These are phyloP conservation scores for Phodopus roborovskii DNA, from an alignment of 2,113 vertebrate species.

Conservation along the genomic window DNA sequence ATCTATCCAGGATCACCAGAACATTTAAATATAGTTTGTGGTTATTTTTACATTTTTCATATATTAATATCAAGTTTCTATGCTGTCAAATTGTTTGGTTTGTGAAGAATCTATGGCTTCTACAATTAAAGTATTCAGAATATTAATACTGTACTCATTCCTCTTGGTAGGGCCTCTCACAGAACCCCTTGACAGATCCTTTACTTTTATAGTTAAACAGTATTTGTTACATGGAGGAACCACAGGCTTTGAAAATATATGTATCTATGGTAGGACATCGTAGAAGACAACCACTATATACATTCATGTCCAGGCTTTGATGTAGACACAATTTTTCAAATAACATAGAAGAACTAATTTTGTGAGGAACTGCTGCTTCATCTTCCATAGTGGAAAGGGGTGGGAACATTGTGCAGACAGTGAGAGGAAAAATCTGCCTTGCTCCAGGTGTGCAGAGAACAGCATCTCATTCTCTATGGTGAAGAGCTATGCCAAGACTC, in stretches of 20 bases:
- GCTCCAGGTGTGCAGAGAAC: not conserved
- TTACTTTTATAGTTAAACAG: not conserved
- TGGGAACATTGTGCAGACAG: not conserved
- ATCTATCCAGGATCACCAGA: not conserved
- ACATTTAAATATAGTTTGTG: not conserved
- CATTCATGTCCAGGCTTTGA: not conserved
- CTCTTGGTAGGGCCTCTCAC: not conserved
- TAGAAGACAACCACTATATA: not conserved
- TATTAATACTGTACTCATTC: not conserved
- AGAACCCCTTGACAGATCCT: not conserved
- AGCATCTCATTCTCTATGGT: not conserved
- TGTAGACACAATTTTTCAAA: not conserved
- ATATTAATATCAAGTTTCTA: not conserved
- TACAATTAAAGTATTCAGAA: not conserved
- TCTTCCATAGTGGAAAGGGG: not conserved
- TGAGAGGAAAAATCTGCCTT: not conserved
- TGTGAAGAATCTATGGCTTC: not conserved
- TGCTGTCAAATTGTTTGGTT: not conserved
- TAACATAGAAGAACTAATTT: not conserved
- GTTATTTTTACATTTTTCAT: not conserved
- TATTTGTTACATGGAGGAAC: not conserved
- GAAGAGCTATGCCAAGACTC: not conserved
- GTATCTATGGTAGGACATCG: not conserved
- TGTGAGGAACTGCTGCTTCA: not conserved
- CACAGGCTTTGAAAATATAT: not conserved